phyloP scores from a whole-genome alignment of 2,797 vertebrate species.

The Strix occidentalis region DNA sequence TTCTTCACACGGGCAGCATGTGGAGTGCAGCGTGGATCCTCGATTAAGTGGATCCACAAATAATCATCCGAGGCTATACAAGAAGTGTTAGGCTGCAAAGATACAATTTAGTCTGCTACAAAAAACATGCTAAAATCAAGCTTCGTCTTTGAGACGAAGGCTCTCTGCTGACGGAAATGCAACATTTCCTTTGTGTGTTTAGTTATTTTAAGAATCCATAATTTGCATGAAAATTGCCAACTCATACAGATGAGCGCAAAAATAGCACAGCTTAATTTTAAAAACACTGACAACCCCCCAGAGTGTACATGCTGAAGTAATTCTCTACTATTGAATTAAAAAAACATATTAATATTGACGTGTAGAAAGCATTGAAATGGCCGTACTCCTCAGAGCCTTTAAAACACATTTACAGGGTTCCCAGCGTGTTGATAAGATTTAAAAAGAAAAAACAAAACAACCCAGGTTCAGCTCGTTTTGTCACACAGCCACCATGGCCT shows the following conservation, averaged over 20 bases:
- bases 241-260: not conserved
- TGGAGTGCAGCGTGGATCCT: not conserved
- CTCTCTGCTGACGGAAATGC: not conserved
- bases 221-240: slow-evolving; percentile 57
- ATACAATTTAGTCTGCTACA: not conserved
- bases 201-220: slow-evolving; percentile 40
- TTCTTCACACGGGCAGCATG: accelerated
- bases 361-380: not conserved
- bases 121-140: not conserved
- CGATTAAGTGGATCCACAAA: not conserved
- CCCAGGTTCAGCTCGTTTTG: not conserved
- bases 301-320: not conserved
- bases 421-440: not conserved
- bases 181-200: not conserved
- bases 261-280: slow-evolving; percentile 32
- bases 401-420: not conserved
- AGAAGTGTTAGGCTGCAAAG: not conserved
- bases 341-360: not conserved
- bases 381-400: not conserved
- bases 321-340: not conserved
- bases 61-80: not conserved
- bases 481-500: not conserved
- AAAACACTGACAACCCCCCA: not conserved
- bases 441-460: not conserved
- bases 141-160: not conserved